Conservation (phyloP, 2,797 vertebrate species). For the Ispidina picta region DNA sequence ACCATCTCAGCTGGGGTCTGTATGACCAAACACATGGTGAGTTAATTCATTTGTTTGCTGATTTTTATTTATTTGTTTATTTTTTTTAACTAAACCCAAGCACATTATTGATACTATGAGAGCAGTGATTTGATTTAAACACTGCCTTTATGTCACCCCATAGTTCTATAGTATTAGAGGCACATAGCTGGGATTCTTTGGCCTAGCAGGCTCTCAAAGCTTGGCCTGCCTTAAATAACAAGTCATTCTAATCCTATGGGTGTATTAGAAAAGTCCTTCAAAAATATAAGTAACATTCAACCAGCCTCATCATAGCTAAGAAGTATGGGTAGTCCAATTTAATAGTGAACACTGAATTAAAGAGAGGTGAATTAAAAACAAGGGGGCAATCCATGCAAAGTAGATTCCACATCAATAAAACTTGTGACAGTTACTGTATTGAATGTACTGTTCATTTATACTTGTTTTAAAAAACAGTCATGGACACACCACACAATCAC, state of each 20-base stretch:
- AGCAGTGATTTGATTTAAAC: neutral
- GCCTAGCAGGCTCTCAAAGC: neutral
- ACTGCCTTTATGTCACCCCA: neutral
- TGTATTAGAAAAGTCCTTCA: neutral
- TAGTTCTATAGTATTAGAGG: neutral
- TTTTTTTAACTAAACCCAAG: neutral
- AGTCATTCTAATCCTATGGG: neutral
- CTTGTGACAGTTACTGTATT: neutral
- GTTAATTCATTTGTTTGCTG: neutral
- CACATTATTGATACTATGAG: neutral
- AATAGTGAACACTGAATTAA: neutral
- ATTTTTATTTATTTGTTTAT: neutral
- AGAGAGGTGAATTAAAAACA: neutral
- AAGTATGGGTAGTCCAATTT: neutral
- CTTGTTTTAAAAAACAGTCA: slow-evolving; percentile 1
- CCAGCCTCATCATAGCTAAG: neutral
- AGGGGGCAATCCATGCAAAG: neutral
- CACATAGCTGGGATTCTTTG: neutral
- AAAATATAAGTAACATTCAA: neutral
- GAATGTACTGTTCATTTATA: neutral
- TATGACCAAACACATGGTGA: neutral
- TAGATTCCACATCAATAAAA: neutral
- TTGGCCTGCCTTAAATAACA: neutral
- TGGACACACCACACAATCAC: neutral
- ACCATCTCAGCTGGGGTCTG: neutral